Conservation (phyloP, 2,113 vertebrate species). For the Enhydra lutris region DNA sequence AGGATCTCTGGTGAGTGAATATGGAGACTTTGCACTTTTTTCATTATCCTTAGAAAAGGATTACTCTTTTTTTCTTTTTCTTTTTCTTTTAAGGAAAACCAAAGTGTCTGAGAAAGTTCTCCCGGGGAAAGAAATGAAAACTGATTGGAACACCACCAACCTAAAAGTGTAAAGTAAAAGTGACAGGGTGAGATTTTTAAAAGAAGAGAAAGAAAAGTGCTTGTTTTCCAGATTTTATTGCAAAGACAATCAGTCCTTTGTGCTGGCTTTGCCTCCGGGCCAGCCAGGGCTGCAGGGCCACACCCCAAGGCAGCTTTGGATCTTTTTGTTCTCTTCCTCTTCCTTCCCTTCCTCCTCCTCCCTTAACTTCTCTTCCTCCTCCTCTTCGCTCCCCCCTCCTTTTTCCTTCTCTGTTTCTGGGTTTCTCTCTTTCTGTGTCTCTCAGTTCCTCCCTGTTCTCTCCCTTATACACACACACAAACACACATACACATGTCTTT, state of each 20-base stretch:
- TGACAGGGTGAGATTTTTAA: constrained; percentile 32
- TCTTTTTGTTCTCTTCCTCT: background rate
- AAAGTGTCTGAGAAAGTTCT: constrained; percentile 14
- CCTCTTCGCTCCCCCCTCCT: background rate
- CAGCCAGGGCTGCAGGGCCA: background rate
- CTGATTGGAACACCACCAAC: background rate
- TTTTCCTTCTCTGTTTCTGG: too few relatives aligned
- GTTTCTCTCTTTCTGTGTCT: background rate
- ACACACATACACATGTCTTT: background rate
- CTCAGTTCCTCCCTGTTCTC: background rate
- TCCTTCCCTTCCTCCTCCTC: background rate
- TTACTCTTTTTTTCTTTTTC: background rate
- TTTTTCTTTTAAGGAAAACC: background rate
- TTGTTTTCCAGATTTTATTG: constrained; percentile 42
- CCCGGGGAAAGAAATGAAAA: constrained; percentile 29
- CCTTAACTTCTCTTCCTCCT: rapidly evolving
- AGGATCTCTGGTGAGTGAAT: background rate
- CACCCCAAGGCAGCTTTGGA: constrained; percentile 18
- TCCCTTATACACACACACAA: background rate
- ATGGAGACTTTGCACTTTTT: background rate
- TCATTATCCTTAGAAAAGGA: background rate
- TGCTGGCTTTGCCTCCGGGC: constrained; percentile 29
- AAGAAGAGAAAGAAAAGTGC: constrained; percentile 22
- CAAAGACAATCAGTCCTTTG: constrained; percentile 58
- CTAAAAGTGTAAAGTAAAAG: constrained; percentile 37